Evolutionary conservation across 2,888 invertebrate genomes (phyloP).

Genomic region (Cancer borealis): DNA sequence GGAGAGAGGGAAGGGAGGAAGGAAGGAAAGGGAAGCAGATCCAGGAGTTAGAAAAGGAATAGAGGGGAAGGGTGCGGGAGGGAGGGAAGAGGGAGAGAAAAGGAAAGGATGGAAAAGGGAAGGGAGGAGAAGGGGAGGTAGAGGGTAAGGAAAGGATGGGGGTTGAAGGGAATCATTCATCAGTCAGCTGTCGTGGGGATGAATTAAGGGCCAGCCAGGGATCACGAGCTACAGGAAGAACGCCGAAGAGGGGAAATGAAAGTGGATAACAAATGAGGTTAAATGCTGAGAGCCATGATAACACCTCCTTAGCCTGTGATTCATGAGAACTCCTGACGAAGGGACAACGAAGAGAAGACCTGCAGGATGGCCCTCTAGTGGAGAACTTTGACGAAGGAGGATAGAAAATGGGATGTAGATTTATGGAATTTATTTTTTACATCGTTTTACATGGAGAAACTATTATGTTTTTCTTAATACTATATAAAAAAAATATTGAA

Average conservation of each 20-base stretch:
- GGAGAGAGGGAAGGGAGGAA: not conserved
- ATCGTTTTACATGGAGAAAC: not conserved
- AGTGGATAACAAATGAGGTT: conserved; percentile 66
- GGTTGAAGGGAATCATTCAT: conserved; percentile 61
- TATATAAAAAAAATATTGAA: too few relatives aligned
- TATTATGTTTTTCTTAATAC: not conserved
- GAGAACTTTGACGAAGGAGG: not conserved
- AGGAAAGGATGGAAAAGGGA: not conserved
- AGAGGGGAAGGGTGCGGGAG: not conserved
- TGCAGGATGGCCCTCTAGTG: not conserved
- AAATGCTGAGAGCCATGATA: conserved; percentile 54
- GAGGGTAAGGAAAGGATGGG: not conserved
- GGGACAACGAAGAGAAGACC: not conserved
- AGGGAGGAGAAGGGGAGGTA: not conserved
- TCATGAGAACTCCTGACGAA: not conserved
- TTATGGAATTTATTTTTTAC: not conserved
- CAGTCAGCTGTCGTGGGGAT: conserved; percentile 62
- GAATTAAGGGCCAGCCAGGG: conserved; percentile 64
- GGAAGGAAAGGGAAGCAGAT: not conserved
- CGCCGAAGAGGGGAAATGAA: conserved; percentile 63
- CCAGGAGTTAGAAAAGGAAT: not conserved
- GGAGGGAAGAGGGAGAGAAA: conserved; percentile 4
- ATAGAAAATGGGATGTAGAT: not conserved
- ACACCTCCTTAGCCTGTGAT: conserved; percentile 38
- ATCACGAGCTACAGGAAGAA: conserved; percentile 60